Percentiles rank a stretch among this genome's conserved stretches.
Conservation (phyloP, 35 echinoderm and acorn worm species). For the Anneissia japonica region DNA sequence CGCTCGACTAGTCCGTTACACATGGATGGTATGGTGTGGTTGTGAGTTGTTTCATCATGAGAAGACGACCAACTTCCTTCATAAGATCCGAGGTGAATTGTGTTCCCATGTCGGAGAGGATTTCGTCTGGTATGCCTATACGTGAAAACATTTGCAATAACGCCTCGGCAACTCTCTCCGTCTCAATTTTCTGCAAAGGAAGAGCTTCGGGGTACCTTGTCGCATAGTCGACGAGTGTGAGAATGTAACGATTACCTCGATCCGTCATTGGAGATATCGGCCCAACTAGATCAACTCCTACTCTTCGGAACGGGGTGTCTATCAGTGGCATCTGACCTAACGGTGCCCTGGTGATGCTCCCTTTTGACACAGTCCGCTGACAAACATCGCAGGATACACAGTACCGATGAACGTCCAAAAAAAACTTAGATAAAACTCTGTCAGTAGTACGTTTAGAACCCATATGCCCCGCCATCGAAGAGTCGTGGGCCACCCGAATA, state of each 20-base stretch:
- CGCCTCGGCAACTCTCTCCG: slow-evolving; percentile 49
- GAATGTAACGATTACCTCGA: slow-evolving; percentile 7
- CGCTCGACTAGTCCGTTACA: slow-evolving; percentile 41
- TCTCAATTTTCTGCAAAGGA: slow-evolving; percentile 2
- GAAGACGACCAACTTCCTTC: slow-evolving; percentile 30
- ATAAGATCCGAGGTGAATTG: slow-evolving; percentile 59
- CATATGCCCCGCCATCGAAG: not conserved
- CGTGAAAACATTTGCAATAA: slow-evolving; percentile 37
- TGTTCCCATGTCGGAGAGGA: slow-evolving; percentile 45
- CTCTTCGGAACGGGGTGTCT: slow-evolving; percentile 5
- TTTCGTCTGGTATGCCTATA: slow-evolving; percentile 40
- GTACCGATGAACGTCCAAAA: not conserved
- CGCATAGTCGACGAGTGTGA: slow-evolving; percentile 9
- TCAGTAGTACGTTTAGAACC: not conserved
- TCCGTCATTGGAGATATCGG: slow-evolving; percentile 1
- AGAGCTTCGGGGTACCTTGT: slow-evolving; percentile 10
- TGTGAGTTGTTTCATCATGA: slow-evolving; percentile 21
- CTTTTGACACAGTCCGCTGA: slow-evolving; percentile 5
- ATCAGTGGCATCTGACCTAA: slow-evolving; percentile 19
- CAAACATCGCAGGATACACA: slow-evolving; percentile 21
- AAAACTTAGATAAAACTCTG: too few relatives aligned
- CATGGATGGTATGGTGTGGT: slow-evolving; percentile 61
- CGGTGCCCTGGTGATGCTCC: not conserved
- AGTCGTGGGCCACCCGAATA: slow-evolving; percentile 1
- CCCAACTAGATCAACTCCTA: slow-evolving; percentile 14